These are phyloP conservation scores for Caenorhabditis sinica DNA, from an alignment of 2,888 invertebrate genomes.

Conservation along the genomic window DNA sequence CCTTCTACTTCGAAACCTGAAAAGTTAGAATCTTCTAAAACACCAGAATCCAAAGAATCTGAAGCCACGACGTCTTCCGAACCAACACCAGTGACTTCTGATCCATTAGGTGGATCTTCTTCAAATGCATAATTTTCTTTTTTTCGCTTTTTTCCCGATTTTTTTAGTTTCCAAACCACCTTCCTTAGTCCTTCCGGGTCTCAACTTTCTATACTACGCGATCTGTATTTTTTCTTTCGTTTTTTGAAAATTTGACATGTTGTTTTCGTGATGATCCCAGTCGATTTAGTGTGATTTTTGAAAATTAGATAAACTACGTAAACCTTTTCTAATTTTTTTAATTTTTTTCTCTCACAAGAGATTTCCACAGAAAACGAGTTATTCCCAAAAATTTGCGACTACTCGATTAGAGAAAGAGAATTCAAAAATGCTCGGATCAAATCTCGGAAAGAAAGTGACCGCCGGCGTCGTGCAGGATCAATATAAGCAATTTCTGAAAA, in stretches of 20 bases:
- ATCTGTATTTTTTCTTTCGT: constrained; percentile 26
- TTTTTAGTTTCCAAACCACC: neutral
- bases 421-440: constrained; percentile 57
- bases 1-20: no score
- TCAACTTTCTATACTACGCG: neutral
- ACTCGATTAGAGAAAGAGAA: neutral
- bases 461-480: constrained; percentile 67
- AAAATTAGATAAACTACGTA: neutral
- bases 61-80: constrained; percentile 15
- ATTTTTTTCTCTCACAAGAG: neutral
- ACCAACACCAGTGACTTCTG: neutral
- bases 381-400: no score
- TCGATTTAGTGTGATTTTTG: constrained; percentile 33
- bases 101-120: constrained; percentile 3
- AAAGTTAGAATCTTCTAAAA: neutral
- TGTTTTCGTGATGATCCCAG: constrained; percentile 29
- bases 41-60: neutral
- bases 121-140: constrained; percentile 11
- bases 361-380: neutral
- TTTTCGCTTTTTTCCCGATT: neutral
- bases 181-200: neutral
- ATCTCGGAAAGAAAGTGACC: constrained; percentile 67
- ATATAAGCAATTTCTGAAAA: constrained; percentile 66
- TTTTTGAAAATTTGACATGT: neutral
- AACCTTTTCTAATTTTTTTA: neutral